These are phyloP conservation scores for Siderastrea siderea DNA, from an alignment of 92 coral and sea anemone species.

Conservation along the genomic window DNA sequence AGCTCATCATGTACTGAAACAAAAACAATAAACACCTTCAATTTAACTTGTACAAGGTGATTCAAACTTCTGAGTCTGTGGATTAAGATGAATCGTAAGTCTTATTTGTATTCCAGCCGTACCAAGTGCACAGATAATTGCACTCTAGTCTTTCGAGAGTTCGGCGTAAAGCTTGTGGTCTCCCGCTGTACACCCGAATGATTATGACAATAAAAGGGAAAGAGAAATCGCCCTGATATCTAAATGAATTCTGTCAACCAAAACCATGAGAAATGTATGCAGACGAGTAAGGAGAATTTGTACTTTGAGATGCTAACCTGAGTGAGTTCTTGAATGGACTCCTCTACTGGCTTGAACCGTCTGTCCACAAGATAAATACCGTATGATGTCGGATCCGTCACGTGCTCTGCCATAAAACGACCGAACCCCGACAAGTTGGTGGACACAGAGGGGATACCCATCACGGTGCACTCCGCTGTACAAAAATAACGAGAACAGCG, in stretches of 20 bases:
- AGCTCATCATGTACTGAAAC: slow-evolving; percentile 92
- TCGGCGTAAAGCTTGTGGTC: too few relatives aligned
- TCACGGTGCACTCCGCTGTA: slow-evolving; percentile 94
- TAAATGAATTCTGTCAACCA: neutral
- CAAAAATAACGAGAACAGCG: slow-evolving; percentile 1
- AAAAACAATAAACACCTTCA: neutral
- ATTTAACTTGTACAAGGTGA: neutral
- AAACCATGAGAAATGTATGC: neutral
- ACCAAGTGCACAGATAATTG: too few relatives aligned
- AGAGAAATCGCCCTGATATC: too few relatives aligned
- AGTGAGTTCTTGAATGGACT: slow-evolving; percentile 86
- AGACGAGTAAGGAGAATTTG: neutral
- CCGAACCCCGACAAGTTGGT: slow-evolving; percentile 99
- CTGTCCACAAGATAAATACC: slow-evolving; percentile 98
- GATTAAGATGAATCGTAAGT: too few relatives aligned
- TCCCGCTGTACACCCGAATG: too few relatives aligned
- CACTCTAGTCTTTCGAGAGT: too few relatives aligned
- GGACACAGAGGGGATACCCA: slow-evolving; percentile 97
- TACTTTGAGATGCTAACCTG: slow-evolving; percentile 56
- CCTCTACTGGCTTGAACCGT: slow-evolving; percentile 89
- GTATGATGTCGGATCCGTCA: slow-evolving; percentile 95
- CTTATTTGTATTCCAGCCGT: neutral
- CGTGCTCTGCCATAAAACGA: slow-evolving; percentile 99
- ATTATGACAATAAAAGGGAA: too few relatives aligned
- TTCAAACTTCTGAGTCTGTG: neutral